These are phyloP conservation scores for Mythimna pallens DNA, from an alignment of 2,888 invertebrate genomes.

Conservation along the genomic window DNA sequence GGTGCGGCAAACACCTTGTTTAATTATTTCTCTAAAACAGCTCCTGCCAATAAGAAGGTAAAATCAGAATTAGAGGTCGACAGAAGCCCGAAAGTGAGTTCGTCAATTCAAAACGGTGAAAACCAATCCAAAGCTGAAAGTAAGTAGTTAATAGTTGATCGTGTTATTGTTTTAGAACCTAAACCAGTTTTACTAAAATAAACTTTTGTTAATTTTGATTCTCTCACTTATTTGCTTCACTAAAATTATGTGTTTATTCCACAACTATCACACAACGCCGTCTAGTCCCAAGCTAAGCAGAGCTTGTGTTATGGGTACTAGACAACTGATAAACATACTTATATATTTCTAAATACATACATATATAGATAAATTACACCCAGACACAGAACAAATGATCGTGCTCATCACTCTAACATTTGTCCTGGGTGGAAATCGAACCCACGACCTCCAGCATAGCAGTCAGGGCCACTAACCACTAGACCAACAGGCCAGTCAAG, in stretches of 20 bases:
- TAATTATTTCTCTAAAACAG: conserved; percentile 93
- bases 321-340: no score
- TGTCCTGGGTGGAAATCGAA: no score
- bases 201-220: not conserved
- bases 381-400: no score
- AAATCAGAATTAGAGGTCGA: conserved; percentile 73
- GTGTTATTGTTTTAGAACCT: not conserved
- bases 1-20: conserved; percentile 91
- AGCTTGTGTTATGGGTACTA: no score
- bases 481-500: no score
- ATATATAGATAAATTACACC: no score
- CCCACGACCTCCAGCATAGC: no score
- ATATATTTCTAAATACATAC: no score
- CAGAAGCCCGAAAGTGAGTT: conserved; percentile 66
- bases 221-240: not conserved
- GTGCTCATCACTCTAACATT: no score
- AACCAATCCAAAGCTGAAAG: conserved; percentile 76
- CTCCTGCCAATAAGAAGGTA: conserved; percentile 84
- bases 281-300: no score
- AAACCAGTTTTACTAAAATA: not conserved
- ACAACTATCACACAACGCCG: no score
- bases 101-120: conserved; percentile 64
- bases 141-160: conserved; percentile 67
- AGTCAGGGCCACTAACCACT: no score
- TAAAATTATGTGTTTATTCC: not conserved